A percentile compares a stretch with the other conserved stretches of the same genome.
Conservation (phyloP, 2,888 invertebrate genomes). For the Caenorhabditis uteleia region DNA sequence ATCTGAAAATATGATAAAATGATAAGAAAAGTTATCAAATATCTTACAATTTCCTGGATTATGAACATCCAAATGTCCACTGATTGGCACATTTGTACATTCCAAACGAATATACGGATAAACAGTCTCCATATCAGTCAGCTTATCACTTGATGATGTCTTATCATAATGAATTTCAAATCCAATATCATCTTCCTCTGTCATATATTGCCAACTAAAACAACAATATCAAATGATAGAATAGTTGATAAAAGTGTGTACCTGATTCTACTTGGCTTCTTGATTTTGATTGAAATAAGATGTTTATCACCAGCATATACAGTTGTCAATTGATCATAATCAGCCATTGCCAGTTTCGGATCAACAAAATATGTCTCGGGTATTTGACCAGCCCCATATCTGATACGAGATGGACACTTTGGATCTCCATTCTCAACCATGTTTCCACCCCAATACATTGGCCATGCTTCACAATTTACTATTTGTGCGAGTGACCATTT, state of each 20-base stretch:
- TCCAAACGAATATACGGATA: constrained; percentile 69
- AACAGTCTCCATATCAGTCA: constrained; percentile 67
- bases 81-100: constrained; percentile 67
- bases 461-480: constrained; percentile 67
- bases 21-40: neutral
- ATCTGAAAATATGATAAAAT: constrained; percentile 51
- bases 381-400: constrained; percentile 66
- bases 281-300: constrained; percentile 65
- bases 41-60: constrained; percentile 64
- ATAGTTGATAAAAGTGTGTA: constrained; percentile 2
- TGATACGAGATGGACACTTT: constrained; percentile 56
- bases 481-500: constrained; percentile 62
- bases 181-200: constrained; percentile 68
- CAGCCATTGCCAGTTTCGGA: constrained; percentile 57
- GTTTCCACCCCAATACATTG: constrained; percentile 67
- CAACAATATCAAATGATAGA: neutral
- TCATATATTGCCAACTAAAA: constrained; percentile 69
- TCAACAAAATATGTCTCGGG: constrained; percentile 67
- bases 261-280: constrained; percentile 57
- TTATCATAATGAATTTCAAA: constrained; percentile 67
- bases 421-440: constrained; percentile 62
- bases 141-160: constrained; percentile 50
- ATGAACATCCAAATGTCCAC: constrained; percentile 59
- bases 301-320: constrained; percentile 69
- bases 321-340: constrained; percentile 67